These are phyloP conservation scores for Nyctereutes procyonoides DNA, from an alignment of 2,113 vertebrate genomes.

Conservation along the genomic window DNA sequence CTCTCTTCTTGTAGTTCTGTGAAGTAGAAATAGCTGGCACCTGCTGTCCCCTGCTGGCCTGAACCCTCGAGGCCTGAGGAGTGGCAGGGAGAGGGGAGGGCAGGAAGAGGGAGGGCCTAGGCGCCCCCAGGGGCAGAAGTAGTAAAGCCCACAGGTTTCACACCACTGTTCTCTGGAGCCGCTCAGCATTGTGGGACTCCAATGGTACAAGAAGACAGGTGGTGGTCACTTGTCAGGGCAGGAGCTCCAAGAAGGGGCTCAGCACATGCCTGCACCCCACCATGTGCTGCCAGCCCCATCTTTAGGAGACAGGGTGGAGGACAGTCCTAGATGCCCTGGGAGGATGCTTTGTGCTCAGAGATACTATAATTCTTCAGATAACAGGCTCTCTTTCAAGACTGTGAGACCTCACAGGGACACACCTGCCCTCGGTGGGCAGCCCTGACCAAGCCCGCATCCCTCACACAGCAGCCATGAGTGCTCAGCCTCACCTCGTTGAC, in stretches of 20 bases:
- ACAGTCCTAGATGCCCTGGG: accelerated
- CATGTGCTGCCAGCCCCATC: not conserved
- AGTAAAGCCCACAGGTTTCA: slow-evolving; percentile 48
- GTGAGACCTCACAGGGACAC: not conserved
- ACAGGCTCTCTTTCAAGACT: not conserved
- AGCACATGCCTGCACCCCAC: accelerated
- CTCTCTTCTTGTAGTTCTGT: not conserved
- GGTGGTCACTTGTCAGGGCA: not conserved
- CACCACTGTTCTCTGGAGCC: not conserved
- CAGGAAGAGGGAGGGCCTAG: accelerated
- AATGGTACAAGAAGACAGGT: not conserved
- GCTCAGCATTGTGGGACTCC: slow-evolving; percentile 3
- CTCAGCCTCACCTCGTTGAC: slow-evolving; percentile 92
- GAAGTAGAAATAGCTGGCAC: not conserved
- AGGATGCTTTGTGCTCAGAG: not conserved
- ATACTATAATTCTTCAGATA: not conserved
- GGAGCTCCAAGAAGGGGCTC: no score
- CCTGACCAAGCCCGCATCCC: not conserved
- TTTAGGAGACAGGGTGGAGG: not conserved
- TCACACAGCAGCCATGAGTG: accelerated
- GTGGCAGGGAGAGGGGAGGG: not conserved
- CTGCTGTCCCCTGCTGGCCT: not conserved
- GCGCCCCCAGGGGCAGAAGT: not conserved
- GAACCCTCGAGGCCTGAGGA: not conserved
- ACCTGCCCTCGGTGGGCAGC: no score